Percentiles rank a stretch among this genome's conserved stretches.
phyloP scores from a whole-genome alignment of 2,888 invertebrate genomes.

The Drosophila ezoana region DNA sequence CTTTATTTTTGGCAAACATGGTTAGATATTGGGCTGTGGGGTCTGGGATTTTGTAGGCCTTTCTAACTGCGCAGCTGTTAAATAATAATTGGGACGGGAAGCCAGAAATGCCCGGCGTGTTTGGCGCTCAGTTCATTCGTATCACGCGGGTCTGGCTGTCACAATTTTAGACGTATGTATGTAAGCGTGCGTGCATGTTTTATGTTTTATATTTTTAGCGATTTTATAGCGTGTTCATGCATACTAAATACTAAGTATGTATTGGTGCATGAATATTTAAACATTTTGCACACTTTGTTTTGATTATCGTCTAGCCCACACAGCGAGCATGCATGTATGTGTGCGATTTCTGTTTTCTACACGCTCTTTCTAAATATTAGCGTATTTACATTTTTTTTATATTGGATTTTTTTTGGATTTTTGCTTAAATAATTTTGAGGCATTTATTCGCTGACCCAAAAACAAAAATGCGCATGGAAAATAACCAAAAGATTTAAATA shows the following conservation, averaged over 20 bases:
- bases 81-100: slow-evolving; percentile 38
- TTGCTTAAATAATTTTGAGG: slow-evolving; percentile 30
- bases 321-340: slow-evolving; percentile 30
- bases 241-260: slow-evolving; percentile 16
- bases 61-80: slow-evolving; percentile 42
- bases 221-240: slow-evolving; percentile 29
- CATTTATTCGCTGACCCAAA: slow-evolving; percentile 62
- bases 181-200: background rate
- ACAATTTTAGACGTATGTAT: background rate
- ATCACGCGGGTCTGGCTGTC: slow-evolving; percentile 13
- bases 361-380: slow-evolving; percentile 71
- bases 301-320: slow-evolving; percentile 48
- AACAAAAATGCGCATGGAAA: slow-evolving; percentile 58
- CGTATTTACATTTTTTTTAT: slow-evolving; percentile 19
- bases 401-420: slow-evolving; percentile 12
- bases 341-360: slow-evolving; percentile 52
- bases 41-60: slow-evolving; percentile 4
- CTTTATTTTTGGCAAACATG: slow-evolving; percentile 21
- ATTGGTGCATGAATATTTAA: slow-evolving; percentile 39
- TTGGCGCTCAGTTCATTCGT: slow-evolving; percentile 19
- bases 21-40: slow-evolving; percentile 11
- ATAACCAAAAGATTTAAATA: slow-evolving; percentile 52
- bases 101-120: slow-evolving; percentile 34
- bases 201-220: slow-evolving; percentile 41
- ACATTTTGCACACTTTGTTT: slow-evolving; percentile 67